Percentiles rank a stretch among this genome's conserved stretches.
Evolutionary conservation across 2,797 vertebrate species (phyloP).

Genomic region (Protosalanx chinensis): DNA sequence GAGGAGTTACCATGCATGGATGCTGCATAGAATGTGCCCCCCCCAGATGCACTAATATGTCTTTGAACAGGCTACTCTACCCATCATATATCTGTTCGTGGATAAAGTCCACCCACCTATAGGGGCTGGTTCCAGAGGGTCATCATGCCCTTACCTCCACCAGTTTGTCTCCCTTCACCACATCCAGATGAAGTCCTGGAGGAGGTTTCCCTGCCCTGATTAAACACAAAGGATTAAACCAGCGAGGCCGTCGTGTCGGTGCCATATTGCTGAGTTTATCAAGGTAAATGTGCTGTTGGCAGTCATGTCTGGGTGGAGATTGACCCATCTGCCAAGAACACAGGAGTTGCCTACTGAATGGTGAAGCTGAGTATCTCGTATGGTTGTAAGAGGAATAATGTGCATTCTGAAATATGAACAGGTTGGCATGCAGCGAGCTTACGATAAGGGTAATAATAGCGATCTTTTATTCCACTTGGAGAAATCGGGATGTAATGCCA

Average conservation of each 20-base stretch:
- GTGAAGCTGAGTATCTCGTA: too few relatives aligned
- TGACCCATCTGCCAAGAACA: neutral
- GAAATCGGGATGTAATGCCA: neutral
- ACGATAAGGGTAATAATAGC: neutral
- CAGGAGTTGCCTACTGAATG: too few relatives aligned
- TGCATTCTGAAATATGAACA: neutral
- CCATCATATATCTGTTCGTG: neutral
- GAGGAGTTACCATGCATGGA: too few relatives aligned
- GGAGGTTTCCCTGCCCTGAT: conserved; percentile 84
- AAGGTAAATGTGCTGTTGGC: neutral
- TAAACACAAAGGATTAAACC: conserved; percentile 35
- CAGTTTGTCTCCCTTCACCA: conserved; percentile 87
- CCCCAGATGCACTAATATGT: too few relatives aligned
- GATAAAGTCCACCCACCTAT: neutral
- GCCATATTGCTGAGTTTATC: neutral
- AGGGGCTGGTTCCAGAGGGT: neutral
- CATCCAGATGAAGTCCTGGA: conserved; percentile 84
- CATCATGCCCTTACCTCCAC: conserved; percentile 76
- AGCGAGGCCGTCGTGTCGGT: neutral
- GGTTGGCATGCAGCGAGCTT: neutral
- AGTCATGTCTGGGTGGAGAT: neutral
- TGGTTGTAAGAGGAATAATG: too few relatives aligned
- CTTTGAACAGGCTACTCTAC: too few relatives aligned
- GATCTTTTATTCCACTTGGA: neutral
- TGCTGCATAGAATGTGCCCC: too few relatives aligned